phyloP scores from a whole-genome alignment of 2,797 vertebrate genomes.

The Intellagama lesueurii region DNA sequence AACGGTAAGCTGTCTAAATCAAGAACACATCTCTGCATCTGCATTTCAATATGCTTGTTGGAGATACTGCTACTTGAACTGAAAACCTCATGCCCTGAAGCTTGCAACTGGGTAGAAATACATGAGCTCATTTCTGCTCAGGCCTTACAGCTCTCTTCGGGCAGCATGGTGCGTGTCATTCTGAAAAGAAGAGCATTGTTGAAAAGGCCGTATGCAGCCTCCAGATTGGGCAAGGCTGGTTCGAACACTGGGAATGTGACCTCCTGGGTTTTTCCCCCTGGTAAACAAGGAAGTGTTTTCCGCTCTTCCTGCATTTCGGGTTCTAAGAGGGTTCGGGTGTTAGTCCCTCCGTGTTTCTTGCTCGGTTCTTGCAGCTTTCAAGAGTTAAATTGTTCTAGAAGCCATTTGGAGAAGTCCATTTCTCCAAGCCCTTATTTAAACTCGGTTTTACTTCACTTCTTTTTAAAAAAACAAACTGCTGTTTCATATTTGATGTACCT shows the following conservation, averaged over 20 bases:
- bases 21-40: neutral
- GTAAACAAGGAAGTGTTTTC: neutral
- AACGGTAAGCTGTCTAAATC: conserved; percentile 84
- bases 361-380: neutral
- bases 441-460: neutral
- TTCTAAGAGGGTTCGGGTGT: neutral
- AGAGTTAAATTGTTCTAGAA: neutral
- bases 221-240: neutral
- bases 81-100: neutral
- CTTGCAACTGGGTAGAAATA: neutral
- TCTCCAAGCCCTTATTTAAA: neutral
- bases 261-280: neutral
- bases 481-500: neutral
- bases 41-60: neutral
- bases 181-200: neutral
- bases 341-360: too few species aligned
- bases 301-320: neutral
- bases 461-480: neutral
- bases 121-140: neutral
- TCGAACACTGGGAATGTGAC: neutral
- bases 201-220: neutral
- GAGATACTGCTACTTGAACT: neutral
- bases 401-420: neutral
- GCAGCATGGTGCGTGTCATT: neutral
- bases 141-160: neutral